Conservation (phyloP, 2,797 vertebrate species). For the Hydrolagus colliei region DNA sequence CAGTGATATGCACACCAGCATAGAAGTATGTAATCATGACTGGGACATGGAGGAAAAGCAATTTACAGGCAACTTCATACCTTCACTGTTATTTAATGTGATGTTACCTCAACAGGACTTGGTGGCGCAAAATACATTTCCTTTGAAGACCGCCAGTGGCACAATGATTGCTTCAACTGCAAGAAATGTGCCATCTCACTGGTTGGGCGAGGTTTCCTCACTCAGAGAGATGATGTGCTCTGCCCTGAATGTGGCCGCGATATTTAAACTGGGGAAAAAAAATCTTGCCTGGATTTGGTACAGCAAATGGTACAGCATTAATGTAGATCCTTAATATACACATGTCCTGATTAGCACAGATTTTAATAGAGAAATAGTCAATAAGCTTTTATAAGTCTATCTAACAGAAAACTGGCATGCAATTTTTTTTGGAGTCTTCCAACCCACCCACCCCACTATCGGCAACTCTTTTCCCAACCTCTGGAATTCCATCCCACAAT, state of each 20-base stretch:
- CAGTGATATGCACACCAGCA: too few relatives aligned
- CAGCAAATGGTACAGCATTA: slow-evolving; percentile 8
- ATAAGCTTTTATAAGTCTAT: background rate
- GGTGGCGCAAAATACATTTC: slow-evolving; percentile 82
- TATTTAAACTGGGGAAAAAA: slow-evolving; percentile 45
- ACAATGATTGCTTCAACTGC: slow-evolving; percentile 86
- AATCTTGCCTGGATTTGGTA: background rate
- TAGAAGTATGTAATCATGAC: too few relatives aligned
- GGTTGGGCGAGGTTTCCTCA: slow-evolving; percentile 81
- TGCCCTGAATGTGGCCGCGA: slow-evolving; percentile 77
- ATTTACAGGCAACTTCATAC: too few relatives aligned
- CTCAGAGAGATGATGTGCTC: slow-evolving; percentile 68
- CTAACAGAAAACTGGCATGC: background rate
- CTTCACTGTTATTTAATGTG: too few relatives aligned
- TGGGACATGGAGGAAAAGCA: too few relatives aligned
- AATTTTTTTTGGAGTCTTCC: background rate
- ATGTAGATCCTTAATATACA: slow-evolving; percentile 44
- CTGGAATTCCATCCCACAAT: too few relatives aligned
- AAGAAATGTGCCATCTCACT: slow-evolving; percentile 69
- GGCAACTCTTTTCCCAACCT: too few relatives aligned
- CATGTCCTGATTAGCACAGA: slow-evolving; percentile 57
- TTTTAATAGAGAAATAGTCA: slow-evolving; percentile 49
- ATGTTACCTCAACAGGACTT: slow-evolving; percentile 61
- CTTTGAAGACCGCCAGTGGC: slow-evolving; percentile 92
- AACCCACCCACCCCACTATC: too few relatives aligned